Evolutionary conservation across 1,140 invertebrate genomes (phyloP), one percentile per base, ranked within the genome.

Genomic region (Coptotermes formosanus): DNA sequence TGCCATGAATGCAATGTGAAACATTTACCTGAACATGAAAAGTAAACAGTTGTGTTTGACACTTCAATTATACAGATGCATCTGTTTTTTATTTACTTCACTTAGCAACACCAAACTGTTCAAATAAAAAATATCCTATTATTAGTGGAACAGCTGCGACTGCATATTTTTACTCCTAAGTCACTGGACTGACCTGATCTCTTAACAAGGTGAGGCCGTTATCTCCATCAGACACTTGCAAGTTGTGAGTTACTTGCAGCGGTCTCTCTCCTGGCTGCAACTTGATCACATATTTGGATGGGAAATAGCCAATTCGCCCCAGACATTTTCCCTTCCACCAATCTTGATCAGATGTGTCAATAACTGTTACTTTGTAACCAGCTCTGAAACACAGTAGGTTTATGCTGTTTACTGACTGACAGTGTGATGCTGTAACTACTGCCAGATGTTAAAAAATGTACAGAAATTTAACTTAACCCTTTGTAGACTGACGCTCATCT

Each of bases 281-380:
- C 89, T 96, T 95, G 81, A 97, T 97, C 84, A 98, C 97, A 89
- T 98, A 99, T 88, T 97, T 98, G 82, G 97, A 98, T 3, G 97
- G 98, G 89, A 99, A 98, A 91, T 96, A 98, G 38, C 97, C 98
- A n/a, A 96, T 93, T 88, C 95, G 94, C 25, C 97, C 97, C 85
- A 98, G 92, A 89, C 97, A 98, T 91, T 98, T 98, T 48, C 97
- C 98, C 92, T 98, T 96, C 98, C 98, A 99, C 98, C 98, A 99
- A 89, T 99, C 97, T 25, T 96, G 96, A 91, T 98, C 97, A 0
- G 97, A 96, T 52, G 96, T 98, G 89, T 98, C 97, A 83, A 97
- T 97, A 25, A 99, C 97, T 8, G 96, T 98, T 43, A 99, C 95
- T 90, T 98, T 98, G 92, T 97, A 98, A 7, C 98, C 98, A 82